Evolutionary conservation across 2,113 vertebrate genomes (phyloP), one percentile per base, ranked within the genome.

Genomic region (Rhadina sibilatrix): DNA sequence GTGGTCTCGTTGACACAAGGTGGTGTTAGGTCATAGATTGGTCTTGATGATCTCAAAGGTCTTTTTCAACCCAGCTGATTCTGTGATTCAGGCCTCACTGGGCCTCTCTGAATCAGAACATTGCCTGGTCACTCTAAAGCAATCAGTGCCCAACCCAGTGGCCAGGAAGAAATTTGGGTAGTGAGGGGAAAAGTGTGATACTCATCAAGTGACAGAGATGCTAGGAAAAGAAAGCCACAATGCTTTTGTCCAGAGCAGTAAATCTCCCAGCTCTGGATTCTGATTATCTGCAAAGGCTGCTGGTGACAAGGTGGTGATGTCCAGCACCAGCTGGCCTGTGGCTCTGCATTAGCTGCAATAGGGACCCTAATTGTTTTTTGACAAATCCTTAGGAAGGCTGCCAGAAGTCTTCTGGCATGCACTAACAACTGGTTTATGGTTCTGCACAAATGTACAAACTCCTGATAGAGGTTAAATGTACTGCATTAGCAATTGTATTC

Each of bases 121-220:
- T 28, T 49, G 15, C 56, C 68, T 31, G 42, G 12, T 59, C 7
- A 3, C 38, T 82, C 70, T 63, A 66, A 89, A 83, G 74, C 94
- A 89, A 64, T 91, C 91, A 79, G 75, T 60, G 80, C 54, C 53
- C 91, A 74, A 40, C 63, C 54, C 60, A 83, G 20, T 0, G 4
- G 93, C 83, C 93, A 88, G 78, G 76, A 92, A 72, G 59, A 88
- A 50, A 96, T 95, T 90, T 80, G 78, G 75, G n/a, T 96, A 95
- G 90, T 70, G 86, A 93, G 85, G 90, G 65, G 71, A 96, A 94
- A 94, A 66, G 49, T 2, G 2, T 25, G 64, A 21, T 75, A 38
- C 20, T 71, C 28, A 4, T 91, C 87, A 91, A 85, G 76, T 89
- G 76, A 42, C 9, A 12, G 71, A 90, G 47, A 20, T 2, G 2